Conservation (phyloP, 2,797 vertebrate species). For the Chaenodraco wilsoni region DNA sequence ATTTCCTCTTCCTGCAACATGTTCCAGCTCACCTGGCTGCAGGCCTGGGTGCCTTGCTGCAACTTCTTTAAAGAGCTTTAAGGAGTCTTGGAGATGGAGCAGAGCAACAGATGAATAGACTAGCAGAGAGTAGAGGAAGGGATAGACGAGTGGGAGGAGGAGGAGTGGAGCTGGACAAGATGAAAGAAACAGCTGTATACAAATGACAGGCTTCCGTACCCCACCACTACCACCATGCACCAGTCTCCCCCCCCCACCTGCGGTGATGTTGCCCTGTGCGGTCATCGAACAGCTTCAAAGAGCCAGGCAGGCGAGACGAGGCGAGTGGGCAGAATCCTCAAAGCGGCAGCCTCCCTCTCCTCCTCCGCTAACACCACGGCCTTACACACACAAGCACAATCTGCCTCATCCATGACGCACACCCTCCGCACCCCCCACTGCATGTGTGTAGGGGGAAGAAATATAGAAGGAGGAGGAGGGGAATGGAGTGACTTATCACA, state of each 20-base stretch:
- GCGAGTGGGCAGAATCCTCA: conserved; percentile 75
- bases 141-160: conserved; percentile 54
- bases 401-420: conserved; percentile 56
- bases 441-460: conserved; percentile 49
- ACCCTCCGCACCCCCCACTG: conserved; percentile 30
- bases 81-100: conserved; percentile 52
- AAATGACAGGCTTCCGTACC: conserved; percentile 81
- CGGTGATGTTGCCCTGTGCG: conserved; percentile 80
- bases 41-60: conserved; percentile 35
- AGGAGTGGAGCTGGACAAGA: conserved; percentile 65
- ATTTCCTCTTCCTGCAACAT: conserved; percentile 52
- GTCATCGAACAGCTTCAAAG: conserved; percentile 87
- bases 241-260: conserved; percentile 55
- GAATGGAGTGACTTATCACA: conserved; percentile 57
- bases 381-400: conserved; percentile 69
- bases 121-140: conserved; percentile 54
- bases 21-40: conserved; percentile 35
- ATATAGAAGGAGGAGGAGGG: conserved; percentile 14
- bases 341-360: conserved; percentile 71
- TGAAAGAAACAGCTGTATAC: conserved; percentile 88
- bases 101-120: conserved; percentile 48
- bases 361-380: conserved; percentile 61
- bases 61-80: conserved; percentile 61
- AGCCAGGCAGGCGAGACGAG: conserved; percentile 70
- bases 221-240: conserved; percentile 28